These are phyloP conservation scores for Xanthorhoe spadicearia DNA, from an alignment of 2,888 invertebrate species.

Conservation along the genomic window DNA sequence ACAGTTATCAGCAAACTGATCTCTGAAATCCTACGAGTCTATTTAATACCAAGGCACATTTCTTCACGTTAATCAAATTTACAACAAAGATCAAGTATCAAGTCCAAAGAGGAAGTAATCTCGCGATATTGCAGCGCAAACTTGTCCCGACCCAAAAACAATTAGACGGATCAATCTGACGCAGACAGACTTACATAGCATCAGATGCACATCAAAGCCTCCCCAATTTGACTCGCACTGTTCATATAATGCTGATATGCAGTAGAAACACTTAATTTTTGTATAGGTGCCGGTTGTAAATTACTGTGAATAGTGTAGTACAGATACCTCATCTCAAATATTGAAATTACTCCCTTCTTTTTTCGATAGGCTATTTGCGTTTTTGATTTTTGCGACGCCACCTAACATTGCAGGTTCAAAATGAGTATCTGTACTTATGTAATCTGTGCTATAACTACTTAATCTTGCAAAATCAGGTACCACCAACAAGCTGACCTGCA, in stretches of 20 bases:
- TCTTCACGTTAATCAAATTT: background rate
- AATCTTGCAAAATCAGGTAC: too few species aligned
- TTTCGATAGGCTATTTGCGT: too few species aligned
- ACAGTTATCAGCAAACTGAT: too few species aligned
- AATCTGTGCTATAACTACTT: too few species aligned
- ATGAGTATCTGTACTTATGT: too few species aligned
- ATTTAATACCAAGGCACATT: background rate
- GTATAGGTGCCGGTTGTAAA: background rate
- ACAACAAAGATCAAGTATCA: background rate
- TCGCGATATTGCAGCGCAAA: conserved; percentile 28
- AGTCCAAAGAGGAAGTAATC: conserved; percentile 16
- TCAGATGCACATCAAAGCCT: conserved; percentile 43
- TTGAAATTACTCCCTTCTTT: too few species aligned
- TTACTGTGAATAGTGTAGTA: background rate
- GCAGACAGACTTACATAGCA: conserved; percentile 33
- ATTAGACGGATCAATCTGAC: conserved; percentile 41
- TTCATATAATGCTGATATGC: background rate
- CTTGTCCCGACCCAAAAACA: conserved; percentile 37
- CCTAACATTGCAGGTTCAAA: too few species aligned
- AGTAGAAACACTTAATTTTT: conserved; percentile 5
- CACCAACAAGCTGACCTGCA: too few species aligned
- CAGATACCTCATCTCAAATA: too few species aligned
- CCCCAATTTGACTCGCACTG: conserved; percentile 28
- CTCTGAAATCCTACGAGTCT: background rate
- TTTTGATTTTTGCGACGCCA: too few species aligned